phyloP scores from a whole-genome alignment of 2,113 vertebrate species.

The Pituophis catenifer region DNA sequence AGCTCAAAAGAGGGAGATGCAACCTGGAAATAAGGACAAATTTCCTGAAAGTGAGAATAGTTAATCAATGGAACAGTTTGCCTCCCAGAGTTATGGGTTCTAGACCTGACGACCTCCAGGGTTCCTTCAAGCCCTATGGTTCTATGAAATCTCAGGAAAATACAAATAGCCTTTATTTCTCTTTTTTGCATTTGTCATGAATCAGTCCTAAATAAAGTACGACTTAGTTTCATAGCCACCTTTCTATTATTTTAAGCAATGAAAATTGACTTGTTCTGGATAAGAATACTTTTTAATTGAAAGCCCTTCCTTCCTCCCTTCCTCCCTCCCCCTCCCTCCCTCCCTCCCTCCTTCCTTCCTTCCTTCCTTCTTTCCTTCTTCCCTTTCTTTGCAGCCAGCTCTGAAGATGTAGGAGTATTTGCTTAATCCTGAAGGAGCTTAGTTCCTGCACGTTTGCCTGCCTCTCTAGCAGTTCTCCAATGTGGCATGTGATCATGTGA shows the following conservation, averaged over 20 bases:
- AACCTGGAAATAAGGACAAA: neutral
- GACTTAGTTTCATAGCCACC: neutral
- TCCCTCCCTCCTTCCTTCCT: no score
- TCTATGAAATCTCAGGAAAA: neutral
- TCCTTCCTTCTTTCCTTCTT: no score
- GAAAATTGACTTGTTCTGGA: neutral
- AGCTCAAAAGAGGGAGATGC: neutral
- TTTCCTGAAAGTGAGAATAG: neutral
- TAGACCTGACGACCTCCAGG: neutral
- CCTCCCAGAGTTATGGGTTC: neutral
- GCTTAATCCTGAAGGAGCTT: constrained; percentile 33
- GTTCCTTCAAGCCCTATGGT: neutral
- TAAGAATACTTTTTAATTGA: neutral
- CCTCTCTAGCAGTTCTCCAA: constrained; percentile 15
- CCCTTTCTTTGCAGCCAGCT: neutral
- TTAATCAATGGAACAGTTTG: neutral
- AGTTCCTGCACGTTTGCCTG: neutral
- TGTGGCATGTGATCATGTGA: constrained; percentile 63
- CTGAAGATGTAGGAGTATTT: neutral
- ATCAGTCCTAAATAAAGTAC: neutral
- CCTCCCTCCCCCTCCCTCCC: no score
- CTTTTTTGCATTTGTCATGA: neutral
- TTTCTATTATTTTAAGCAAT: neutral
- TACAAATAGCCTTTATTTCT: neutral
- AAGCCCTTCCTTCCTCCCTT: neutral